phyloP scores from a whole-genome alignment of 2,797 vertebrate species.

The Pantherophis vulpinus region DNA sequence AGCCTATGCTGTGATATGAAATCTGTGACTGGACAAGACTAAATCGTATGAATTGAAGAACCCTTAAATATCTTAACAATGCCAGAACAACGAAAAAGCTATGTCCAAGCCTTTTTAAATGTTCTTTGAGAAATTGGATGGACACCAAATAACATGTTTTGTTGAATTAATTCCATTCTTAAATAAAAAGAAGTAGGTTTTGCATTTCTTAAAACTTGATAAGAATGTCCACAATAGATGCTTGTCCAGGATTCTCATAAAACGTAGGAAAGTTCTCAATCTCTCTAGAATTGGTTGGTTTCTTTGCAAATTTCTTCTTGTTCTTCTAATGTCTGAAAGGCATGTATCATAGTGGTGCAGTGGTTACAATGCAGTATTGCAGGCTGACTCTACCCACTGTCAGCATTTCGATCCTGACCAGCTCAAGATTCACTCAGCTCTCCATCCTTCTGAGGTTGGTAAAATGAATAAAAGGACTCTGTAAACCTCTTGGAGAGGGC shows the following conservation, averaged over 20 bases:
- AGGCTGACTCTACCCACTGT: neutral
- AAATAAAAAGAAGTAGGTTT: neutral
- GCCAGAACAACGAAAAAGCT: neutral
- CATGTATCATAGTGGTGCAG: neutral
- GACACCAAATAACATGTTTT: neutral
- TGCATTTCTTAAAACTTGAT: neutral
- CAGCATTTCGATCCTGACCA: neutral
- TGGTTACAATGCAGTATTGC: neutral
- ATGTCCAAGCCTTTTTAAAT: neutral
- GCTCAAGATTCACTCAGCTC: neutral
- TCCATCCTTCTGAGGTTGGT: neutral
- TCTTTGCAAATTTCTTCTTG: neutral
- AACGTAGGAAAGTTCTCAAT: neutral
- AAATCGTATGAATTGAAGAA: neutral
- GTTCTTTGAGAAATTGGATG: neutral
- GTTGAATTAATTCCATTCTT: neutral
- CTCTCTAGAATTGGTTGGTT: neutral
- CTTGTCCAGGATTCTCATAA: neutral
- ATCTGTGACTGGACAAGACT: neutral
- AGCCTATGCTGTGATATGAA: neutral
- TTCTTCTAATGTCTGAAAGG: neutral
- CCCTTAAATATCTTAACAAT: neutral
- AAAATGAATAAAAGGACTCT: neutral
- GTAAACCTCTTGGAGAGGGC: neutral
- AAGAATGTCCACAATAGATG: neutral